Evolutionary conservation across 2,888 invertebrate genomes (phyloP), one percentile per base, ranked within the genome.

Genomic region (Lysandra coridon): DNA sequence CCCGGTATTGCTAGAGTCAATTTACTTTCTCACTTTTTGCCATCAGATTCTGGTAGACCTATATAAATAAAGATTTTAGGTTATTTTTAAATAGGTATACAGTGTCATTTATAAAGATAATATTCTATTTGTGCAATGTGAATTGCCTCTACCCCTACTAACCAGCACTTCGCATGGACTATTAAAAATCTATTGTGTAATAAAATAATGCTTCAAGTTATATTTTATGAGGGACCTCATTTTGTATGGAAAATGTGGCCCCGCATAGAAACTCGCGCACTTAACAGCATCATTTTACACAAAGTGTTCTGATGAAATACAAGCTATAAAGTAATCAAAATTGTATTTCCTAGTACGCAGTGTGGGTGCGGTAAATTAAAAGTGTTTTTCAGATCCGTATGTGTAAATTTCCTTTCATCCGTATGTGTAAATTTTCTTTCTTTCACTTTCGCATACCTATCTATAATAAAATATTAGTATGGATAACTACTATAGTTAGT

Each of bases 101-200:
- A 23, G 23, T 40, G 40, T 40, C 40, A 40, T 40, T 40, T 40
- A 40, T 6, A 40, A 40, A 5, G 40, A 40, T 40, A 37, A 40
- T 40, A 5, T 40, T 5, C 23, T 40, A 40, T 40, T 40, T 49
- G 49, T 10, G 49, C 49, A 49, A 0, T 49, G 49, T 12, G 49
- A 49, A 49, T 49, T 49, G 49, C 1, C 49, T 0, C 49, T 49
- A 49, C 0, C 0, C 49, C 10, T 40, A 44, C 2, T 49, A 49
- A 12, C 49, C 49, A 10, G 10, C 49, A 10, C 10, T 49, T 10
- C 49, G 64, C 30, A 40, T 40, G 53, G 73, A 79, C 62, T 80
- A 69, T 78, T 78, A 79, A 78, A 81, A 79, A 82, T 82, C 79
- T 80, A 80, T 80, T 81, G 80, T 80, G 80, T 78, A 77, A 77